Evolutionary conservation across 1,140 invertebrate genomes (phyloP).

Genomic region (Tetraneura akinire): DNA sequence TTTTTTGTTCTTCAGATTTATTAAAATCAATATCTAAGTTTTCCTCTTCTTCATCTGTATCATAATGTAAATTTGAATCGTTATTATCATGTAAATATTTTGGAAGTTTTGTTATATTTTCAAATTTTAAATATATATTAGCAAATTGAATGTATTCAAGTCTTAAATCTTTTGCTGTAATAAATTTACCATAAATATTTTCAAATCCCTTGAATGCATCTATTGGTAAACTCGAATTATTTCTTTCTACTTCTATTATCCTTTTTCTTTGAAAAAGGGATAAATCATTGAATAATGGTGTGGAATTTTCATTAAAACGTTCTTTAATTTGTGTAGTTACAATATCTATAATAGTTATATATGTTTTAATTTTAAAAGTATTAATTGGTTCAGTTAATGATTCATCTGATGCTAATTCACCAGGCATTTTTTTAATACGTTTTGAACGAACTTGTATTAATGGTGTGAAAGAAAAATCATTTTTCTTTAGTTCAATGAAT

Average conservation of each 20-base stretch:
- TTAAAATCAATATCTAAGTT: neutral
- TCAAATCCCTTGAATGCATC: neutral
- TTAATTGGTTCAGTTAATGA: neutral
- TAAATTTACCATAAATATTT: neutral
- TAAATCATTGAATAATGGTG: neutral
- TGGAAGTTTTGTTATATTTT: neutral
- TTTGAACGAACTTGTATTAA: neutral
- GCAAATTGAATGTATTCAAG: neutral
- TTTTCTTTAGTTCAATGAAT: neutral
- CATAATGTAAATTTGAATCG: neutral
- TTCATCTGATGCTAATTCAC: neutral
- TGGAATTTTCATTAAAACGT: neutral
- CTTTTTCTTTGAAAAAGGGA: neutral
- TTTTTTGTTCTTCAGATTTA: neutral
- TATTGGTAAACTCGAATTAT: neutral
- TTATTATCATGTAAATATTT: neutral
- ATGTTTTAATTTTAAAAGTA: neutral
- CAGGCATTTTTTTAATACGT: neutral
- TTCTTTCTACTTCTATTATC: neutral
- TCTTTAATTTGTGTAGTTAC: neutral
- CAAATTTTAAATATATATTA: neutral
- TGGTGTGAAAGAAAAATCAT: neutral
- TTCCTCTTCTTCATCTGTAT: neutral
- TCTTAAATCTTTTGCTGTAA: neutral
- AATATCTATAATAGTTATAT: neutral